These are phyloP conservation scores for Scolopax mira DNA, from an alignment of 2,113 vertebrate genomes.

Conservation along the genomic window DNA sequence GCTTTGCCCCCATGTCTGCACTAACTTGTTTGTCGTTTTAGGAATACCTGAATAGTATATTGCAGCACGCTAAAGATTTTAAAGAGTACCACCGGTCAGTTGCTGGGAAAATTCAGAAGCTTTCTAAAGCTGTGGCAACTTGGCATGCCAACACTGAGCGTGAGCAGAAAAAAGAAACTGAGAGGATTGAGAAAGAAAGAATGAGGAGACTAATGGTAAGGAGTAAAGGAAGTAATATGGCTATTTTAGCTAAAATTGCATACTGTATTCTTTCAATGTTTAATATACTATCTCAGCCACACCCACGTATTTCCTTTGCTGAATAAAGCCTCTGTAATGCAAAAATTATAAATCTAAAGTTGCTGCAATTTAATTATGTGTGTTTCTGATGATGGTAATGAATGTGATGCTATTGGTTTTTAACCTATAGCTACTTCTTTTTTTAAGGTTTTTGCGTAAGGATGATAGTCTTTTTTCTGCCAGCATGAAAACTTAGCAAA, in stretches of 20 bases:
- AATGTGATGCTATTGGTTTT: not conserved
- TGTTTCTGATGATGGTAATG: not conserved
- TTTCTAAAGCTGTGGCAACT: conserved; percentile 91
- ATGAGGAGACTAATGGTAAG: conserved; percentile 97
- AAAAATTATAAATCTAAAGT: not conserved
- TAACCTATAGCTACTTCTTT: not conserved
- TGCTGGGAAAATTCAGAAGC: conserved; percentile 94
- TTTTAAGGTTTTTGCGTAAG: not conserved
- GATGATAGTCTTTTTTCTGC: not conserved
- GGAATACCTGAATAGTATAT: conserved; percentile 98
- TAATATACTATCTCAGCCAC: not conserved
- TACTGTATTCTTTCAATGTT: not conserved
- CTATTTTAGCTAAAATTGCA: not conserved
- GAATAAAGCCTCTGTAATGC: not conserved
- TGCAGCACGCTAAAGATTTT: conserved; percentile 99
- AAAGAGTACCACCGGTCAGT: conserved; percentile 97
- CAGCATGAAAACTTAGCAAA: not conserved
- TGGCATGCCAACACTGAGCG: conserved; percentile 98
- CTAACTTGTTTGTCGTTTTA: conserved; percentile 61
- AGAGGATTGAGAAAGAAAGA: conserved; percentile 97
- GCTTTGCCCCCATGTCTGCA: not conserved
- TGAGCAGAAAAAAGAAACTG: conserved; percentile 98
- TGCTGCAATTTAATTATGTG: not conserved
- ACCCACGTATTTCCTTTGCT: not conserved
- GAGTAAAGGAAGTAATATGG: not conserved